phyloP scores from a whole-genome alignment of 2,888 invertebrate genomes.

The Tinea pellionella region DNA sequence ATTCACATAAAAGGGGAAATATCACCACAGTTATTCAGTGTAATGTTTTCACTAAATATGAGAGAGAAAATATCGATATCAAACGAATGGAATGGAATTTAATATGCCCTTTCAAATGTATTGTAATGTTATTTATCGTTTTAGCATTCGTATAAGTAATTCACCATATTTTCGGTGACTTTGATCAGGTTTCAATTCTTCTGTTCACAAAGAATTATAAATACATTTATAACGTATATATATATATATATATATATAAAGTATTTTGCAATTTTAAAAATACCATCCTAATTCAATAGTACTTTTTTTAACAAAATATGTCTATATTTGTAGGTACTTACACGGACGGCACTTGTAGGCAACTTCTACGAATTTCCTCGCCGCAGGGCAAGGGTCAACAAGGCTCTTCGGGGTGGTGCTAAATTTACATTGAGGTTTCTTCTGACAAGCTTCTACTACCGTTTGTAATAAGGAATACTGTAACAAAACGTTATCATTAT shows the following conservation, averaged over 20 bases:
- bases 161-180: not conserved
- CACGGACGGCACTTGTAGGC: slow-evolving; percentile 96
- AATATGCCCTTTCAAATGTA: not conserved
- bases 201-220: too few relatives aligned
- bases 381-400: slow-evolving; percentile 90
- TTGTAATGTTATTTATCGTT: not conserved
- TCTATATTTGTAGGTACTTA: slow-evolving; percentile 71
- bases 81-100: slow-evolving; percentile 8
- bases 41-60: slow-evolving; percentile 16
- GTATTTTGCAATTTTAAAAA: not conserved
- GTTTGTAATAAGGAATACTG: slow-evolving; percentile 92
- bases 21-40: slow-evolving; percentile 19
- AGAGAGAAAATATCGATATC: slow-evolving; percentile 7
- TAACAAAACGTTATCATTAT: slow-evolving; percentile 16
- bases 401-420: slow-evolving; percentile 86
- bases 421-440: slow-evolving; percentile 90
- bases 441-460: slow-evolving; percentile 92
- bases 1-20: slow-evolving; percentile 19
- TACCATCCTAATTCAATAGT: not conserved
- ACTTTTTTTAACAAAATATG: not conserved
- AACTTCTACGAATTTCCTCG: slow-evolving; percentile 92
- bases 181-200: not conserved
- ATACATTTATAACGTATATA: too few relatives aligned
- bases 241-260: too few relatives aligned
- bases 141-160: not conserved